Base-by-base conservation (phyloP, 2,888 invertebrate species). In the Hesperia comma region DNA sequence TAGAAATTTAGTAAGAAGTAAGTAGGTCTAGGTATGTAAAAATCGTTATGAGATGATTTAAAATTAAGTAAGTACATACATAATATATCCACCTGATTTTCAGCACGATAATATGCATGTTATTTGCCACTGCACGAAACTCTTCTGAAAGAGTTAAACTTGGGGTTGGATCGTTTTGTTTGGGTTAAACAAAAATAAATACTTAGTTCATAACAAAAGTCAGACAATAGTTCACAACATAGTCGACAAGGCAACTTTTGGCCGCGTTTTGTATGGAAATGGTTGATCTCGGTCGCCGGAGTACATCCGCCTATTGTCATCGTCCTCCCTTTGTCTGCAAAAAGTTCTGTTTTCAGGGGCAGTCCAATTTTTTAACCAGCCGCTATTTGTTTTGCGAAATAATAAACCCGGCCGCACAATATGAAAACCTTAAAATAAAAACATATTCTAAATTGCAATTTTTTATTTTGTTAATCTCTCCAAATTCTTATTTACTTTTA, bases 231-330 rank as follows among this genome's bases (percentile, higher is more conserved):
- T 58, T 51, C 43, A 64, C 33, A 41, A 53, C 58, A 10, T 55
- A 58, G 64, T 58, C 41, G 58, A 53, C 67, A 67, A 72, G 74
- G 77, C 74, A 77, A 79, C 75, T 77, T 78, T 75, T 71, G 73
- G 74, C 74, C 74, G 81, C 75, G 80, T 82, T 82, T 85, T 85
- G 81, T 72, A 73, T 76, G 76, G 76, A 81, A 80, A 82, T 81
- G 77, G 79, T 81, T 84, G 83, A 85, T 83, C 81, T 80, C 79
- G 70, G 76, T 75, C 73, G 71, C 73, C 63, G 33, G 56, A 57
- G 63, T 41, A 61, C 54, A 54, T 41, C 49, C 62, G 55, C 14
- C 63, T 33, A 58, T 64, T 64, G 63, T 64, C 57, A 57, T 17
- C 57, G 32, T 58, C 51, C 57, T 51, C 51, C 7, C 32, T 55